Percentiles rank a stretch among this genome's conserved stretches.
Conservation (phyloP, 2,113 vertebrate species). For the Condylura cristata region DNA sequence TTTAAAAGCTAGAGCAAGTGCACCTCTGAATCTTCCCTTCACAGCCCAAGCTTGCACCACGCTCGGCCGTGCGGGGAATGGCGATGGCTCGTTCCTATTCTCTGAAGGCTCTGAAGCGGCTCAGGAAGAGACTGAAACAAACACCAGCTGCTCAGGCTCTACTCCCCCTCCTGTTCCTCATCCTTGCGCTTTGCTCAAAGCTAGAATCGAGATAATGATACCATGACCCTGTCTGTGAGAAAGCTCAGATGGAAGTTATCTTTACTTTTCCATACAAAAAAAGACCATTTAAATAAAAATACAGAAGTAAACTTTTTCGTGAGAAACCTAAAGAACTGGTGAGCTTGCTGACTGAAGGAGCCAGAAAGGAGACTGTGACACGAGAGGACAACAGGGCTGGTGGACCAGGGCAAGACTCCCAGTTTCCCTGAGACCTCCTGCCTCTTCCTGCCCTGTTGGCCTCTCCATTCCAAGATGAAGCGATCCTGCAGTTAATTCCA, state of each 20-base stretch:
- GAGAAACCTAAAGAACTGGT: neutral
- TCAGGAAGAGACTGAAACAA: slow-evolving; percentile 42
- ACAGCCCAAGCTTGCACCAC: neutral
- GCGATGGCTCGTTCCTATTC: slow-evolving; percentile 49
- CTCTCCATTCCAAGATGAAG: neutral
- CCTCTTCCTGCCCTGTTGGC: neutral
- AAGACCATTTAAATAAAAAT: neutral
- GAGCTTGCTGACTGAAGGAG: neutral
- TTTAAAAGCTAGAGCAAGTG: slow-evolving; percentile 1
- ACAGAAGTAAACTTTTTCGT: neutral
- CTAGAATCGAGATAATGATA: neutral
- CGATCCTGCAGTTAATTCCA: neutral
- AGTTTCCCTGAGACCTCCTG: neutral
- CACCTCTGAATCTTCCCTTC: neutral
- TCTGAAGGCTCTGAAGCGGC: neutral
- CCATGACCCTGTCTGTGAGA: neutral
- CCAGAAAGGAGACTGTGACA: neutral
- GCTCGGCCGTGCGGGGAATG: neutral
- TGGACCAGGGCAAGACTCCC: neutral
- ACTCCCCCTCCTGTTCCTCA: neutral
- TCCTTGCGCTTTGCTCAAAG: neutral
- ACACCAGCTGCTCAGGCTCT: slow-evolving; percentile 58
- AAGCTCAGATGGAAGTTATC: neutral
- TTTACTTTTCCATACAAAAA: neutral
- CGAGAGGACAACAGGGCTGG: neutral